Evolutionary conservation across 2,888 invertebrate species (phyloP), one percentile per base, ranked within the genome.

Genomic region (Torymus texanus): DNA sequence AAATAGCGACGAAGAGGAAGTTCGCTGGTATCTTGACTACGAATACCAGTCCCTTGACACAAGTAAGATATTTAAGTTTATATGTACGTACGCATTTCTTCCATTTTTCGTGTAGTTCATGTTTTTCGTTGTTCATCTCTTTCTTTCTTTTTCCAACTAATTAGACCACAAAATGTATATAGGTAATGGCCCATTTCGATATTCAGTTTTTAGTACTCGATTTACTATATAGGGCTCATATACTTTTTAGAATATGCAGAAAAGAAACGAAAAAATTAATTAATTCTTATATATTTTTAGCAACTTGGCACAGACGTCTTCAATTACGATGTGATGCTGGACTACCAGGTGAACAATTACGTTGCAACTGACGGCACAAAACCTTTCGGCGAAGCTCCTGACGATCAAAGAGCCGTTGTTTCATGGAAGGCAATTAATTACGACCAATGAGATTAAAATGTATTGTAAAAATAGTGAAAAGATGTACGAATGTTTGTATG

Each of bases 1-100:
- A 92, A 65, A 84, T 95, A 12, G 96, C 96, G 0, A 92, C 92
- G 78, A 91, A 92, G 1, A 92, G 93, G 75, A 90, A 93, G 10
- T 97, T 95, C 88, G 91, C 91, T 0, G 96, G 96, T 0, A 94
- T 97, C 41, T 94, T 97, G 83, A 96, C 97, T 1, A 96, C 96
- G 2, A 97, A 97, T 88, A 96, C 97, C 29, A 97, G 94, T 86
- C 95, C 96, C 0, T 91, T 97, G n/a, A 97, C 97, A 41, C 95
- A 95, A 93, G 96, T 96, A 91, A 88, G 79, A 72, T 56, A 21
- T 29, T 1, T 16, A 11, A 55, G 24, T 18, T 67, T 16, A 67
- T 14, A 0, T 29, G 3, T 29, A 29, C 3, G 29, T 5, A 2
- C 29, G 3, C 5, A 4, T 29, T 29, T 29, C 4, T 5, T 29